Evolutionary conservation across 2,113 vertebrate species (phyloP), one percentile per base, ranked within the genome.

Genomic region (Circaetus gallicus): DNA sequence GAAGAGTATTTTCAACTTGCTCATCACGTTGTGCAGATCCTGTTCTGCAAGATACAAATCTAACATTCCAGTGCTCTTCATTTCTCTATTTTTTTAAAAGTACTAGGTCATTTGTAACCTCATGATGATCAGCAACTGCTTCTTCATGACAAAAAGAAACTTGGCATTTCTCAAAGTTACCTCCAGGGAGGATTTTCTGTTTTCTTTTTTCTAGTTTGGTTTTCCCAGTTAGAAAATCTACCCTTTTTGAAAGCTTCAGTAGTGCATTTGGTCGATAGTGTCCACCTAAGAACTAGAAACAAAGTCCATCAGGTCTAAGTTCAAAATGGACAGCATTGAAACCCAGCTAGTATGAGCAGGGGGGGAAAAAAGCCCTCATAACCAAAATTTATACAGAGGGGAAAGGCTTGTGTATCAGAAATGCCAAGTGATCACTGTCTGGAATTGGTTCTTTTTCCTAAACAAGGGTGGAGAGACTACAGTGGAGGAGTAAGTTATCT

Each of bases 331-430:
- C 13, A 69, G 5, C 19, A 56, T 6, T n/a, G 32, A 73, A 92
- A 88, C 7, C 1, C 22, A 52, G 12, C 11, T 73, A 56, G 9
- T 82, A 17, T 12, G 13, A 82, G 11, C 6, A 53, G 36, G 12
- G 4, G 3, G 2, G 0, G 9, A 24, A 67, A 76, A 26, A 49
- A 25, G 0, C 5, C 7, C 4, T 53, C 22, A 16, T 28, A 58
- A 62, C 4, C 3, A 71, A 71, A 76, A 62, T 26, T 38, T 43
- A 40, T 34, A 32, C 0, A 50, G 32, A 63, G 6, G 59, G 6
- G 11, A 53, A 90, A 61, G 22, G 6, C 13, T 53, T 42, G 14
- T 47, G 13, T 63, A 26, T 61, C 49, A 82, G 49, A 91, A 78
- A 22, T 26, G 18, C 17, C 16, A 73, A 34, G 12, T 2, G 2